Base-by-base conservation (phyloP, 92 coral and sea anemone species). In the Ricordea florida region DNA sequence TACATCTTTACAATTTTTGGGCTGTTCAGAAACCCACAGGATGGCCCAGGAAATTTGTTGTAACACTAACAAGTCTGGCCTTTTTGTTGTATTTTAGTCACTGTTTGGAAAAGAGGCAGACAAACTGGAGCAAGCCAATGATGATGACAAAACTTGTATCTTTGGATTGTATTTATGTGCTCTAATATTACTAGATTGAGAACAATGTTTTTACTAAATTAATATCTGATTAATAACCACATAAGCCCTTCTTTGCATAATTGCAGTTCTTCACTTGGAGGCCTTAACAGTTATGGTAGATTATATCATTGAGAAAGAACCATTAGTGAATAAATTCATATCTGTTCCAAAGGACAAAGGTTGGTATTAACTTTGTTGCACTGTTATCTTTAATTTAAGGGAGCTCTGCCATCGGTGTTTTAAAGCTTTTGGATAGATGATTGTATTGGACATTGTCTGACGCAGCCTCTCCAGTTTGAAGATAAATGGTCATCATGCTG, bases 101-200 rank as follows among this genome's bases (percentile, higher is more conserved):
- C 51, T 96, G 75, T 96, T 96, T 86, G 98, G 98, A 24, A 96
- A 96, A 43, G 98, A 96, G 52, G 98, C 98, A 28, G 98, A 96
- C 71, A 96, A 96, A 58, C 89, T 96, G 25, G 98, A 96, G 55
- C 98, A 96, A 84, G 97, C 98, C 1, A 96, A 96, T 76, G 98
- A 96, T 76, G 98, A 96, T 83, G 98, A 96, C 79, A 96, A 86
- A 74, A 96, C 98, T 9, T 96, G 98, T 96, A 96, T 96, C 98
- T 87, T 91, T 82, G 36, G 11, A 11, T 29, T 38, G 2, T 28
- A 0, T 17, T 47, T 17, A 10, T 14, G 21, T 46, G 1, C 8
- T 47, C 16, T 7, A 15, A 24, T 24, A 10, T 2, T 10, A 14
- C n/a, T n/a, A n/a, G n/a, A n/a, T n/a, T n/a, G n/a, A n/a, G n/a